phyloP scores from a whole-genome alignment of 2,888 invertebrate genomes.

The Idaea straminata region DNA sequence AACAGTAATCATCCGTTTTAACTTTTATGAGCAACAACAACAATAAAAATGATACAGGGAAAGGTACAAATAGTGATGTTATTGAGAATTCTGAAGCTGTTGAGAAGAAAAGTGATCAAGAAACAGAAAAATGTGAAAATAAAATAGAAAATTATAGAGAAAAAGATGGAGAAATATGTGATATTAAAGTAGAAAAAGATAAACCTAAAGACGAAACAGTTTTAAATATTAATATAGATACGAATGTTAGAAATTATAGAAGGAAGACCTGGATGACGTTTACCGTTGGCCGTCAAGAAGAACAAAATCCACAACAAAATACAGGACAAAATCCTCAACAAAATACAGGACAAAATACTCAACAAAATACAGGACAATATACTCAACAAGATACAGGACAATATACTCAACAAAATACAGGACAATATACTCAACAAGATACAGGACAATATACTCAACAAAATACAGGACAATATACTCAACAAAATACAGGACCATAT shows the following conservation, averaged over 20 bases:
- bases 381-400: too few species aligned
- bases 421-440: too few species aligned
- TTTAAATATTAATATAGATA: not conserved
- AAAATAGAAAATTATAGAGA: not conserved
- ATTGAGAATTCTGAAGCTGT: not conserved
- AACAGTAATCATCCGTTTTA: not conserved
- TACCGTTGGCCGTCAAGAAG: not conserved
- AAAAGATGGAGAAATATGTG: not conserved
- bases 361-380: not conserved
- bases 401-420: not conserved
- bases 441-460: too few species aligned
- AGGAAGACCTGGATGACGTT: not conserved
- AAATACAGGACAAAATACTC: not conserved
- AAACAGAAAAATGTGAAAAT: not conserved
- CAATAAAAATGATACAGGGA: not conserved
- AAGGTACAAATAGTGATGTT: not conserved
- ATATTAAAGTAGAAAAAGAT: not conserved
- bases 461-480: too few species aligned
- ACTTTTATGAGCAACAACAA: not conserved
- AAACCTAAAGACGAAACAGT: not conserved
- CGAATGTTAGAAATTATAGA: not conserved
- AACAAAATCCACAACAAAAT: not conserved
- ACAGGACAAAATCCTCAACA: not conserved
- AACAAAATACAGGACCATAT: too few species aligned
- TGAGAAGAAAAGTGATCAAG: not conserved